phyloP scores from a whole-genome alignment of 2,113 vertebrate species.

The Salvator merianae region DNA sequence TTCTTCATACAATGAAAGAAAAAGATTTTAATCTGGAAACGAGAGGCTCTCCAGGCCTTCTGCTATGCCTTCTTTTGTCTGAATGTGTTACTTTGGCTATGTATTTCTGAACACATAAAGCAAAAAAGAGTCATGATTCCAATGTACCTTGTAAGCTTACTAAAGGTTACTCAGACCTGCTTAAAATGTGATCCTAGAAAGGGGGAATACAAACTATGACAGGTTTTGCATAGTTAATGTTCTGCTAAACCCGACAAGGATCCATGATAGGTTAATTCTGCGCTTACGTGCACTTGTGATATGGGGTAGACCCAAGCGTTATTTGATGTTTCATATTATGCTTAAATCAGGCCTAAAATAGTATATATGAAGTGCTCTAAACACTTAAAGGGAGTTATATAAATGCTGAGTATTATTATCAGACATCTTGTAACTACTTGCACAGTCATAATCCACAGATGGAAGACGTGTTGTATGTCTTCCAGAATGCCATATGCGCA shows the following conservation, averaged over 20 bases:
- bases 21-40: too few relatives aligned
- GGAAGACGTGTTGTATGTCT: constrained; percentile 6
- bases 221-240: not conserved
- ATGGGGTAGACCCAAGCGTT: constrained; percentile 24
- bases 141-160: not conserved
- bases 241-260: too few relatives aligned
- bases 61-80: not conserved
- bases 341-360: not conserved
- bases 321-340: not conserved
- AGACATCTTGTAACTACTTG: constrained; percentile 18
- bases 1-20: too few relatives aligned
- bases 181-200: not conserved
- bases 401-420: constrained; percentile 7
- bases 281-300: not conserved
- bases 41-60: not conserved
- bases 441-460: constrained; percentile 33
- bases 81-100: not conserved
- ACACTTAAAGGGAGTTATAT: not conserved
- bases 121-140: not conserved
- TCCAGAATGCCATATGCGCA: constrained; percentile 34
- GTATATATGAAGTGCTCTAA: not conserved
- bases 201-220: not conserved
- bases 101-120: not conserved
- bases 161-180: not conserved
- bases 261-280: not conserved